Percentiles rank a stretch among this genome's conserved stretches.
These are phyloP conservation scores for Phyllotreta striolata DNA, from an alignment of 2,888 invertebrate species.

Conservation along the genomic window DNA sequence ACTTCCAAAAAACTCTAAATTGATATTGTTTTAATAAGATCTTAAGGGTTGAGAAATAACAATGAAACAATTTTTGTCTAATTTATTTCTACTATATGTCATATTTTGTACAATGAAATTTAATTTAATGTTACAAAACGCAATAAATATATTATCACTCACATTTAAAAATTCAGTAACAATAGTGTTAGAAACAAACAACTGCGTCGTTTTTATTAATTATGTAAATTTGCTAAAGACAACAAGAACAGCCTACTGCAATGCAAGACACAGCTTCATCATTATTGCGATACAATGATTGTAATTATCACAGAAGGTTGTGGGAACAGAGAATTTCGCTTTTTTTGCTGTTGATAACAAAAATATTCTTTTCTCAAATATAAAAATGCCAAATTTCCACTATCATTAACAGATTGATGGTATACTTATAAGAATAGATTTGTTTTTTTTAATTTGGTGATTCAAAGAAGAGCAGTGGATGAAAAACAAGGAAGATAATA, in stretches of 20 bases:
- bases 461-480: too few relatives aligned
- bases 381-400: not conserved
- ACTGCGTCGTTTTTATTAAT: constrained; percentile 28
- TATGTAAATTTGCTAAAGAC: constrained; percentile 46
- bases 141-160: constrained; percentile 43
- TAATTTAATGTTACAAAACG: constrained; percentile 48
- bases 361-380: not conserved
- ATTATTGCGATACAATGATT: constrained; percentile 63
- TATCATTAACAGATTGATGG: not conserved
- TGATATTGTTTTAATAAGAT: too few relatives aligned
- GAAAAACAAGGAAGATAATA: too few relatives aligned
- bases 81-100: constrained; percentile 12
- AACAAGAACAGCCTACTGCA: constrained; percentile 59
- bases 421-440: not conserved
- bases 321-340: constrained; percentile 46
- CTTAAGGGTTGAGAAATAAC: not conserved
- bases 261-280: constrained; percentile 62
- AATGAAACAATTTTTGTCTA: not conserved
- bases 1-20: too few relatives aligned
- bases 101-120: constrained; percentile 34
- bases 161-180: constrained; percentile 47
- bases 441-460: not conserved
- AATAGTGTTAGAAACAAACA: constrained; percentile 43
- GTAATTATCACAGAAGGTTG: constrained; percentile 63
- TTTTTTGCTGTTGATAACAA: constrained; percentile 15